Conservation (phyloP, 2,113 vertebrate species). For the Recurvirostra avosetta region DNA sequence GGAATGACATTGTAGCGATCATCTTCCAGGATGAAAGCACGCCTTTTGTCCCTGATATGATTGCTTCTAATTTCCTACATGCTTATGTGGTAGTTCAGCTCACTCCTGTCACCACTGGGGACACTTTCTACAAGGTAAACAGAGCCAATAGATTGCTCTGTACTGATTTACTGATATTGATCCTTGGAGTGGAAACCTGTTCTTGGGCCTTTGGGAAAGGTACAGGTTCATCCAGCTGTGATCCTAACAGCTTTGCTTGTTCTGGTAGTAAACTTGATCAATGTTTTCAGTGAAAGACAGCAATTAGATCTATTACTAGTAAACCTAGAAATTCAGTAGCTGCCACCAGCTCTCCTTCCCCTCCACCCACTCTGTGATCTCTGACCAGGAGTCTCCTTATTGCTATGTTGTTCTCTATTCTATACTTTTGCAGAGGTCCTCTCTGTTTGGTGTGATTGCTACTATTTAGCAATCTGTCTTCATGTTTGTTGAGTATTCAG, state of each 20-base stretch:
- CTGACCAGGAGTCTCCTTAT: not conserved
- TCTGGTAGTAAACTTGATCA: not conserved
- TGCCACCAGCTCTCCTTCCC: not conserved
- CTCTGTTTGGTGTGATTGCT: not conserved
- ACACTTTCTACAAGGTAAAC: constrained; percentile 69
- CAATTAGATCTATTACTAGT: not conserved
- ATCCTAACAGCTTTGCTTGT: not conserved
- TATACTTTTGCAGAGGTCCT: not conserved
- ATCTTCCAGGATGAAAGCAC: constrained; percentile 88
- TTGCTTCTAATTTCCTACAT: constrained; percentile 90
- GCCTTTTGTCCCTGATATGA: constrained; percentile 85
- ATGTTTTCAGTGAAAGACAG: not conserved
- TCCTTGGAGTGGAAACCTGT: not conserved
- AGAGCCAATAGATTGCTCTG: not conserved
- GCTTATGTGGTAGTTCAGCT: constrained; percentile 86
- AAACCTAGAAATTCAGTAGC: not conserved
- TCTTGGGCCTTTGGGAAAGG: not conserved
- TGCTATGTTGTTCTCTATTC: not conserved
- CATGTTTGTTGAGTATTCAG: not conserved
- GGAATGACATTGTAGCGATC: constrained; percentile 90
- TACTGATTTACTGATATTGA: not conserved
- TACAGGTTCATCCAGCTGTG: not conserved
- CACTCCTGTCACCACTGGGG: constrained; percentile 58
- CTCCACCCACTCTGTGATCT: not conserved
- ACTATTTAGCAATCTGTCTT: not conserved